phyloP scores from a whole-genome alignment of 2,797 vertebrate genomes.

The Saxicola maurus region DNA sequence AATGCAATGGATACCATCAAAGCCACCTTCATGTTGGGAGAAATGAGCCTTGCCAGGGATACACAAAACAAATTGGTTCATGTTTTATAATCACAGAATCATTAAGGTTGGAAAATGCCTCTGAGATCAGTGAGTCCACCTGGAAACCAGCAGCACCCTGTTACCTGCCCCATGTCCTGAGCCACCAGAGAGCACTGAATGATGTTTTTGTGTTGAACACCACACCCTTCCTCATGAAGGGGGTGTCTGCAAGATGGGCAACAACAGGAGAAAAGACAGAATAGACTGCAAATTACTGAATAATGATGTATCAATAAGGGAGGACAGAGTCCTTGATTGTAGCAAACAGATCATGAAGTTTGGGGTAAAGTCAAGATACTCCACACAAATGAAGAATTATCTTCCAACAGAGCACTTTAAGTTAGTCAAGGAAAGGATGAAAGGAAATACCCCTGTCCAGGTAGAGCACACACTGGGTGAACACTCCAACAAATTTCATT shows the following conservation, averaged over 20 bases:
- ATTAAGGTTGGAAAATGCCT: background rate
- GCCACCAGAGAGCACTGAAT: background rate
- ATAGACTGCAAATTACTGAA: background rate
- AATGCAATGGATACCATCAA: background rate
- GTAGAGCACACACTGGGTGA: rapidly evolving
- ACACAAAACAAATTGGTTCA: rapidly evolving
- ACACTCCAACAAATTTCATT: background rate
- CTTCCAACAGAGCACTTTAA: background rate
- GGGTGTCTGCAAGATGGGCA: background rate
- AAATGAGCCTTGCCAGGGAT: background rate
- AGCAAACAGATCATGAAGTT: background rate
- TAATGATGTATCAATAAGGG: background rate
- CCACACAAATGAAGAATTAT: background rate
- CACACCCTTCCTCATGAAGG: background rate
- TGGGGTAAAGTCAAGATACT: background rate
- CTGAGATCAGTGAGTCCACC: background rate
- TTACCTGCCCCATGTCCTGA: background rate
- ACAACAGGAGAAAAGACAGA: background rate
- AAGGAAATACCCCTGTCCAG: background rate
- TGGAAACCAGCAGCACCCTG: background rate
- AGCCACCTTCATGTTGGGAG: background rate
- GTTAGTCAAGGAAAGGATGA: background rate
- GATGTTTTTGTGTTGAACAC: background rate
- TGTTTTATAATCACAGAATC: background rate
- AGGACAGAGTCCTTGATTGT: background rate